Evolutionary conservation across 30 jellyfish, hydroid and myxozoan genomes (phyloP).

Genomic region (Turritopsis dohrnii): DNA sequence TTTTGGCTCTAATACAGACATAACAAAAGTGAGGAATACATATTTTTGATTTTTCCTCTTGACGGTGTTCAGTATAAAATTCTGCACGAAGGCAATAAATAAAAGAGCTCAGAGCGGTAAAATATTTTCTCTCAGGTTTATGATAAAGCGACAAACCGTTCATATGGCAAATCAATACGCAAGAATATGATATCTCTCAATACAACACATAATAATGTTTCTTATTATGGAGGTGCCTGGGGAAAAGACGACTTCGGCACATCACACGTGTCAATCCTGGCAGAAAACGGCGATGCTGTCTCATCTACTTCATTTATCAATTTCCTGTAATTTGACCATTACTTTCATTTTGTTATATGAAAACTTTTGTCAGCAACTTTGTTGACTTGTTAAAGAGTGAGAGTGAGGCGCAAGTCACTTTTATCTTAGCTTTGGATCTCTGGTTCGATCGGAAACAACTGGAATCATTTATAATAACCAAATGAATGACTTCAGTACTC

Average conservation of each 20-base stretch:
- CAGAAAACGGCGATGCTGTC: slow-evolving; percentile 93
- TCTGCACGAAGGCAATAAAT: background rate
- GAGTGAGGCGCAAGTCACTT: too few relatives aligned
- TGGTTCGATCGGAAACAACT: slow-evolving; percentile 43
- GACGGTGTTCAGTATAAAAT: background rate
- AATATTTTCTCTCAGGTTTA: background rate
- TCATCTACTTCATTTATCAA: slow-evolving; percentile 78
- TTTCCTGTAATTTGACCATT: slow-evolving; percentile 20
- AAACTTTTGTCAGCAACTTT: background rate
- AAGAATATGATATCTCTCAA: background rate
- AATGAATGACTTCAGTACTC: slow-evolving; percentile 96
- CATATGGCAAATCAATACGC: background rate
- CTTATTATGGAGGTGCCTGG: slow-evolving; percentile 76
- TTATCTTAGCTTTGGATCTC: slow-evolving; percentile 88
- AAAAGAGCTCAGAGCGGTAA: too few relatives aligned
- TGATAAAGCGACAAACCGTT: background rate
- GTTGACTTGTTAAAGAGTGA: background rate
- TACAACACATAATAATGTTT: background rate
- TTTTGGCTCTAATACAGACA: slow-evolving; percentile 26
- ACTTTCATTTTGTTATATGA: background rate
- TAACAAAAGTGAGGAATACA: slow-evolving; percentile 32
- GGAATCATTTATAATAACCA: slow-evolving; percentile 92
- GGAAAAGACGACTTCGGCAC: slow-evolving; percentile 94
- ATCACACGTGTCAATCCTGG: slow-evolving; percentile 72
- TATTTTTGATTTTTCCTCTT: too few relatives aligned